phyloP scores from a whole-genome alignment of 2,888 invertebrate species.

The Drosophila melanosoma region DNA sequence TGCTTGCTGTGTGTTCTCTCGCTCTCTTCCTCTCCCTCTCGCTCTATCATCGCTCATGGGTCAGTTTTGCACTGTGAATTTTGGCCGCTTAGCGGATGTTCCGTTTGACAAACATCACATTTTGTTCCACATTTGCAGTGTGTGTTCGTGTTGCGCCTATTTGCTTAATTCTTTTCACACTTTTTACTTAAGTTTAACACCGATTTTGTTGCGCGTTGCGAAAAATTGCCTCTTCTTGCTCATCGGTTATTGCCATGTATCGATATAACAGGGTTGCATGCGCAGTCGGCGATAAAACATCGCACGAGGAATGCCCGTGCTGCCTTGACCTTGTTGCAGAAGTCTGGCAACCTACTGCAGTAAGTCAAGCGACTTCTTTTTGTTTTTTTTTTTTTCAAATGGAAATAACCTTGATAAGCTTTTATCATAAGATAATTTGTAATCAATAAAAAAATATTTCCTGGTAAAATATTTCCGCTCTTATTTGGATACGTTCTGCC shows the following conservation, averaged over 20 bases:
- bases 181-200: slow-evolving; percentile 63
- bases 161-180: slow-evolving; percentile 37
- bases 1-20: slow-evolving; percentile 55
- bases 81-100: slow-evolving; percentile 58
- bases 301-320: not conserved
- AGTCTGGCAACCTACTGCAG: slow-evolving; percentile 11
- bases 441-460: not conserved
- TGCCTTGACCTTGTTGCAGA: not conserved
- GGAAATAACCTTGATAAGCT: not conserved
- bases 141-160: slow-evolving; percentile 28
- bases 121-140: slow-evolving; percentile 52
- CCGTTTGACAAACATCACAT: slow-evolving; percentile 62
- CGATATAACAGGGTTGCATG: slow-evolving; percentile 41
- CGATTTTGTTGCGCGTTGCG: slow-evolving; percentile 74
- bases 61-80: slow-evolving; percentile 59
- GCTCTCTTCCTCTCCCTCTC: slow-evolving; percentile 42
- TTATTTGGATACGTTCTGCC: not conserved
- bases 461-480: not conserved
- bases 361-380: not conserved
- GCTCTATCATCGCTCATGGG: slow-evolving; percentile 49
- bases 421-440: not conserved
- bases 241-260: slow-evolving; percentile 50
- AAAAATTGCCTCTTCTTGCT: slow-evolving; percentile 68
- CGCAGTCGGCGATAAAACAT: slow-evolving; percentile 3
- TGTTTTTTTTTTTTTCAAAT: not conserved